Conservation (phyloP, 2,888 invertebrate species). For the Pomacea canaliculata region DNA sequence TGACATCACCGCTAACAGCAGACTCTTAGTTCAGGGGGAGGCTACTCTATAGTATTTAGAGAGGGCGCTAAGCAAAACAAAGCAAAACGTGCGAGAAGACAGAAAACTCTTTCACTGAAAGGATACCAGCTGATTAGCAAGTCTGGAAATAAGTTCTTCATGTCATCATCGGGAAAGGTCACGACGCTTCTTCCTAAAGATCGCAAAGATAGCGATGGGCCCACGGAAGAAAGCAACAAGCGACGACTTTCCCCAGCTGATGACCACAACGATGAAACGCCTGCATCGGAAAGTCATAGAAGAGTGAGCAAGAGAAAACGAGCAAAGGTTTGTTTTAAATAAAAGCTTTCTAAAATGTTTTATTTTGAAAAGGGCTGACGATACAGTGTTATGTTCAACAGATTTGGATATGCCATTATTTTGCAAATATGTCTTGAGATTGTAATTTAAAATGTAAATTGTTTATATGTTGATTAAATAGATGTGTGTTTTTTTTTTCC, state of each 20-base stretch:
- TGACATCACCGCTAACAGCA: too few species aligned
- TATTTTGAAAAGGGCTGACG: neutral
- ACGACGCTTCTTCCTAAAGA: slow-evolving; percentile 36
- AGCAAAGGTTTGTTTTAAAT: slow-evolving; percentile 36
- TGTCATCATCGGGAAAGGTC: slow-evolving; percentile 27
- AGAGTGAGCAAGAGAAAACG: slow-evolving; percentile 52
- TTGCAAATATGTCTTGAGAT: too few species aligned
- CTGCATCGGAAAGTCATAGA: slow-evolving; percentile 25
- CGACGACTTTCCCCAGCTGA: slow-evolving; percentile 35
- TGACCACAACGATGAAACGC: slow-evolving; percentile 35
- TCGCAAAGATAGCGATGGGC: slow-evolving; percentile 34
- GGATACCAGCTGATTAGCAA: too few species aligned
- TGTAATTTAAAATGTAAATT: neutral
- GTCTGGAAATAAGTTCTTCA: neutral
- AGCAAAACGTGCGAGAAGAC: too few species aligned
- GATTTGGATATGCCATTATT: too few species aligned
- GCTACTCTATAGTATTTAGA: too few species aligned
- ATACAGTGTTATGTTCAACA: too few species aligned
- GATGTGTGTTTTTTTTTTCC: too few species aligned
- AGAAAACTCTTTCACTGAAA: too few species aligned
- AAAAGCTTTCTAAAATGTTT: neutral
- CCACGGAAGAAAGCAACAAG: slow-evolving; percentile 37
- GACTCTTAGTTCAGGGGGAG: too few species aligned
- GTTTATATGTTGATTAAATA: neutral
- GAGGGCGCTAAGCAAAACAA: too few species aligned